Evolutionary conservation across 2,888 invertebrate species (phyloP).

Genomic region (Leptopilina syphax): DNA sequence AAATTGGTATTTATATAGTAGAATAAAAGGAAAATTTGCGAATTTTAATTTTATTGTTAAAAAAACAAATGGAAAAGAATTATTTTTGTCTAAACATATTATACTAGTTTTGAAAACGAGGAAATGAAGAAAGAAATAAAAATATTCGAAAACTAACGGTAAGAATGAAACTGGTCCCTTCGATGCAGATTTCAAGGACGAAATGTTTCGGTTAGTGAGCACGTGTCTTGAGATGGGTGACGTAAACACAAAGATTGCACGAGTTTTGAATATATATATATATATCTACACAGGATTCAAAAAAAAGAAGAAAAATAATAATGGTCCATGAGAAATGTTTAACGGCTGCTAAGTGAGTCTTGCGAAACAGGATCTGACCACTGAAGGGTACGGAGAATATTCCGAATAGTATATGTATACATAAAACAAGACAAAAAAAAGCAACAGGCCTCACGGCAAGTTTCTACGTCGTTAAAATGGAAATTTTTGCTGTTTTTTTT

Average conservation of each 20-base stretch:
- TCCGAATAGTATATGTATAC: slow-evolving; percentile 22
- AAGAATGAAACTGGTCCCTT: slow-evolving; percentile 15
- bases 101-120: neutral
- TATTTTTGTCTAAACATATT: too few species aligned
- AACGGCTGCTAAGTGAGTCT: slow-evolving; percentile 50
- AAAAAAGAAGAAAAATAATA: slow-evolving; percentile 50
- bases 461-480: slow-evolving; percentile 18
- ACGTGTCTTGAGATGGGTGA: slow-evolving; percentile 50
- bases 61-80: neutral
- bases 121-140: neutral
- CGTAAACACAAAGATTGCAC: slow-evolving; percentile 53
- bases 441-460: neutral
- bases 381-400: slow-evolving; percentile 46
- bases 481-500: neutral
- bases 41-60: too few species aligned
- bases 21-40: too few species aligned
- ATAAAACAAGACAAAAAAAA: slow-evolving; percentile 28
- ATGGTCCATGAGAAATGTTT: slow-evolving; percentile 54
- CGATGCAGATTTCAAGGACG: slow-evolving; percentile 36
- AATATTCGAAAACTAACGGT: neutral
- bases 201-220: slow-evolving; percentile 49
- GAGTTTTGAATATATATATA: slow-evolving; percentile 36
- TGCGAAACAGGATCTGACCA: slow-evolving; percentile 48
- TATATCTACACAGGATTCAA: slow-evolving; percentile 14
- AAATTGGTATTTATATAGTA: too few species aligned